Evolutionary conservation across 2,797 vertebrate genomes (phyloP).

Genomic region (Scleropages formosus): DNA sequence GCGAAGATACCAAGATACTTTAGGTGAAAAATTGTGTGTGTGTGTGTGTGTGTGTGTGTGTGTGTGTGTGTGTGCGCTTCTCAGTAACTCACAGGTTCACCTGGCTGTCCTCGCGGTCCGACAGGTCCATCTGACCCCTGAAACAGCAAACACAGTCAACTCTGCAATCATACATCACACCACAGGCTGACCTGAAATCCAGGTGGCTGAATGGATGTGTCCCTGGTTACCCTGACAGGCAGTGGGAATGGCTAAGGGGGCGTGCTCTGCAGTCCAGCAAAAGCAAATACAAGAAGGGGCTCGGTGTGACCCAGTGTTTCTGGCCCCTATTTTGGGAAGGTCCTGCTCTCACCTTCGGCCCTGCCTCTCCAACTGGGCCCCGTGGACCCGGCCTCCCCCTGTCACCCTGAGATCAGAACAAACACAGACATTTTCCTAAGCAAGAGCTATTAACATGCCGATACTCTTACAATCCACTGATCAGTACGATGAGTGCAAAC

Average conservation of each 20-base stretch:
- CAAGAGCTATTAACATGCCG: neutral
- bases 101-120: conserved; percentile 84
- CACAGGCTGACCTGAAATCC: too few species aligned
- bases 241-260: neutral
- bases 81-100: conserved; percentile 84
- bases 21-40: neutral
- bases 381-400: conserved; percentile 72
- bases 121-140: conserved; percentile 81
- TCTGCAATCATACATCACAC: neutral
- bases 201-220: too few species aligned
- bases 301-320: too few species aligned
- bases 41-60: conserved; percentile 24
- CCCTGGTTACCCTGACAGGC: neutral
- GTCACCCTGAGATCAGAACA: conserved; percentile 70
- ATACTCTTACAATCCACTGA: too few species aligned
- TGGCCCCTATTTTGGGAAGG: neutral
- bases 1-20: too few species aligned
- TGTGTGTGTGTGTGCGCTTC: neutral
- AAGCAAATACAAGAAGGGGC: too few species aligned
- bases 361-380: conserved; percentile 76
- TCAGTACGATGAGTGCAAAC: neutral
- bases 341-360: conserved; percentile 70
- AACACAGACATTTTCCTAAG: neutral
- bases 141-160: conserved; percentile 29
- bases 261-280: neutral